Percentiles rank a stretch among this genome's conserved stretches.
Conservation (phyloP, 2,113 vertebrate genomes). For the Perca fluviatilis region DNA sequence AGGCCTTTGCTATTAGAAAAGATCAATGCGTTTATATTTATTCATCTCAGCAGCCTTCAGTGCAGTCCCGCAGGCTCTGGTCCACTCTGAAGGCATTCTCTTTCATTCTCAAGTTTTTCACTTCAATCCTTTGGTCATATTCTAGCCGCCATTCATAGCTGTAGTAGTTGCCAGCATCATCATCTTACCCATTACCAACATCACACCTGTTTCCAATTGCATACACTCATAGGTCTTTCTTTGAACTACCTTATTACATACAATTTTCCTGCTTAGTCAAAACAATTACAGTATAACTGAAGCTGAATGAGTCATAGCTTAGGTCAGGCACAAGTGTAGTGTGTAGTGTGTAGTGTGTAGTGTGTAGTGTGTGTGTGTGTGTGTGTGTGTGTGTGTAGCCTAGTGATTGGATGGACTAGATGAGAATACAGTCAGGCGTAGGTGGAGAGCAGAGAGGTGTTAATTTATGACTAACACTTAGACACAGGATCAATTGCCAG, state of each 20-base stretch:
- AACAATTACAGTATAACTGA: slow-evolving; percentile 45
- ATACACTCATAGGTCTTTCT: slow-evolving; percentile 25
- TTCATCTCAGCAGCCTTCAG: slow-evolving; percentile 49
- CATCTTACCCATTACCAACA: slow-evolving; percentile 2
- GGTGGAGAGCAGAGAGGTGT: slow-evolving; percentile 61
- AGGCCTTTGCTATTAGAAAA: slow-evolving; percentile 47
- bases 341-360: slow-evolving; percentile 14
- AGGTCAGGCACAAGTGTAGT: slow-evolving; percentile 20
- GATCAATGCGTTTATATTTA: slow-evolving; percentile 75
- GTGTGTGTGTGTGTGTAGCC: slow-evolving; percentile 18
- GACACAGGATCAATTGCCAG: slow-evolving; percentile 80
- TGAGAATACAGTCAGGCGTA: slow-evolving; percentile 61
- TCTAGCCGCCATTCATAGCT: neutral
- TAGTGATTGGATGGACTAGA: slow-evolving; percentile 63
- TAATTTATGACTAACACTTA: slow-evolving; percentile 85
- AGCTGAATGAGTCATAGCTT: slow-evolving; percentile 56
- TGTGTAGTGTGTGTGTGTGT: slow-evolving; percentile 14
- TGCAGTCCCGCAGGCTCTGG: slow-evolving; percentile 16
- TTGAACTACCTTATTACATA: slow-evolving; percentile 45
- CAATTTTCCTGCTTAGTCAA: slow-evolving; percentile 58
- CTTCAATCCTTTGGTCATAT: neutral
- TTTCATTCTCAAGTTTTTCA: neutral
- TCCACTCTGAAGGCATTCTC: slow-evolving; percentile 24
- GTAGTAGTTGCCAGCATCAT: neutral
- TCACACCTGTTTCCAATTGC: slow-evolving; percentile 43